Evolutionary conservation across 1,140 invertebrate species (phyloP).

Genomic region (Drosophila oshimai): DNA sequence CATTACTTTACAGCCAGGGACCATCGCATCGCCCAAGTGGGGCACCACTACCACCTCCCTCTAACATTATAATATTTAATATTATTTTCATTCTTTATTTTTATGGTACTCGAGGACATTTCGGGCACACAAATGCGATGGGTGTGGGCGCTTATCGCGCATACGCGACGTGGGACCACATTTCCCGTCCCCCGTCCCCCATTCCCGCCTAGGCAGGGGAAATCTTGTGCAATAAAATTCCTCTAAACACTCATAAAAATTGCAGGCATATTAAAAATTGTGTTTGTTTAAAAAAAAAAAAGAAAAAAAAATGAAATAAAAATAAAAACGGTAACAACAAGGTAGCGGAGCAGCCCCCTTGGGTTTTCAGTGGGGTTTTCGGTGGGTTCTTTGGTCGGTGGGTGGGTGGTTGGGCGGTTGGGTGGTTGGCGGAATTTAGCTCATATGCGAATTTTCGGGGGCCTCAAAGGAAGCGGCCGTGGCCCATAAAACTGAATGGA

Average conservation of each 20-base stretch:
- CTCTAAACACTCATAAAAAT: conserved; percentile 83
- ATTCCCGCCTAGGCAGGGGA: conserved; percentile 53
- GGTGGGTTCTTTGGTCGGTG: too few relatives aligned
- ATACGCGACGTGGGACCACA: conserved; percentile 62
- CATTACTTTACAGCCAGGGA: too few relatives aligned
- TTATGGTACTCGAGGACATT: conserved; percentile 77
- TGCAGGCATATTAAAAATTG: conserved; percentile 82
- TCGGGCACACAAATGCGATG: conserved; percentile 47
- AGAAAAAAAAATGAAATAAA: conserved; percentile 28
- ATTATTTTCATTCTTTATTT: conserved; percentile 78
- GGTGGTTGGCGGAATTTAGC: conserved; percentile 39
- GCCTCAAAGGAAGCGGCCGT: conserved; percentile 32
- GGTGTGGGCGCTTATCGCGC: conserved; percentile 63
- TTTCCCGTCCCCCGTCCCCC: not conserved
- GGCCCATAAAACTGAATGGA: conserved; percentile 78
- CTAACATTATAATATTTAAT: conserved; percentile 72
- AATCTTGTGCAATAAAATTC: conserved; percentile 82
- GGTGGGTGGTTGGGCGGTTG: not conserved
- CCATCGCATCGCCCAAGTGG: too few relatives aligned
- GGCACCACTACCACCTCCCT: not conserved
- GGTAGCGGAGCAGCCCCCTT: conserved; percentile 21
- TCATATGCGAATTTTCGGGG: conserved; percentile 71
- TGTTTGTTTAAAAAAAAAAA: conserved; percentile 72
- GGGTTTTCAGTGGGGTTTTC: too few relatives aligned
- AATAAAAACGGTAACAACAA: conserved; percentile 40